Evolutionary conservation across 2,797 vertebrate species (phyloP).

Genomic region (Aselliscus stoliczkanus): DNA sequence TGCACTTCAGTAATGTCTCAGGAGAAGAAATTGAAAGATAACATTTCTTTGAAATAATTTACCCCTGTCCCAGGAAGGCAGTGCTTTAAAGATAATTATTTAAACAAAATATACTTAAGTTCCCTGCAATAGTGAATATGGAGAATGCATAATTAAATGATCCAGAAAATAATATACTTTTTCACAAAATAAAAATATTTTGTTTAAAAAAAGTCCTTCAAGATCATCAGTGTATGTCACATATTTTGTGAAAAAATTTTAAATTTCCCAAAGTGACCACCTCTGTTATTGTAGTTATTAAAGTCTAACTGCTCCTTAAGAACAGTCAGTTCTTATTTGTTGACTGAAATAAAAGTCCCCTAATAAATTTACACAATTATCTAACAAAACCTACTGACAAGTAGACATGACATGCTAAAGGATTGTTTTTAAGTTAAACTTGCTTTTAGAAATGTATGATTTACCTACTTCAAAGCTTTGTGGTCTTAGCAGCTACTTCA

Average conservation of each 20-base stretch:
- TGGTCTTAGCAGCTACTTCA: neutral
- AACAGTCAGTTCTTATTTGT: neutral
- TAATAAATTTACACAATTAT: neutral
- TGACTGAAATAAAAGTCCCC: neutral
- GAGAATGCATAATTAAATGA: slow-evolving; percentile 19
- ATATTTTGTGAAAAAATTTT: neutral
- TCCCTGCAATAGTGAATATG: neutral
- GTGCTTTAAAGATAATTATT: slow-evolving; percentile 76
- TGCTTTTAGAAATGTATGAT: neutral
- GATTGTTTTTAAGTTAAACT: neutral
- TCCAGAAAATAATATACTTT: neutral
- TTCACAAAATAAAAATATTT: neutral
- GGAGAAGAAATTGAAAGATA: slow-evolving; percentile 74
- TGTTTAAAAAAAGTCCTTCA: neutral
- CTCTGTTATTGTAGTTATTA: neutral
- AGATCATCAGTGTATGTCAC: neutral
- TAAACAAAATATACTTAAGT: slow-evolving; percentile 62
- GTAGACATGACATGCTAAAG: neutral
- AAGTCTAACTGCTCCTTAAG: neutral
- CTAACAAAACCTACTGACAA: neutral
- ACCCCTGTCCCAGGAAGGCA: slow-evolving; percentile 60
- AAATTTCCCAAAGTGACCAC: neutral
- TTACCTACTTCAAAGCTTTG: neutral
- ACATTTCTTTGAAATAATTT: slow-evolving; percentile 76
- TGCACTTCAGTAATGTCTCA: slow-evolving; percentile 78